Evolutionary conservation across 2,888 invertebrate genomes (phyloP), one percentile per base, ranked within the genome.

Genomic region (Mesoligia furuncula): DNA sequence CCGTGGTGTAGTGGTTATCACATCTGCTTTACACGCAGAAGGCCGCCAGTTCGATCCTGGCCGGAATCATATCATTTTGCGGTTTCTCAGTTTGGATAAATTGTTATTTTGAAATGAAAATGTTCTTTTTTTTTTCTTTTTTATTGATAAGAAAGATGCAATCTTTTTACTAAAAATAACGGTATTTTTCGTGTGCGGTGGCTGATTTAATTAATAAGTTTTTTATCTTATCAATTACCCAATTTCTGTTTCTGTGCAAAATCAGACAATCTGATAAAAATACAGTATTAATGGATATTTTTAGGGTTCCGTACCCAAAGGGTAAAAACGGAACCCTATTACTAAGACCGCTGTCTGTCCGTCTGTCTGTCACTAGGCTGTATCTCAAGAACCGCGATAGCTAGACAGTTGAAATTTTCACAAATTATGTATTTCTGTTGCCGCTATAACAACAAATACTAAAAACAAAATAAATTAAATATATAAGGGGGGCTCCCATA

Each of bases 1-100:
- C 97, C 98, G 98, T 98, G 98, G 98, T 98, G 98, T 98, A 98
- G 98, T 98, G 98, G 98, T 98, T 98, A 98, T 98, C 98, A 98
- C 98, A 98, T 98, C 98, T 98, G 98, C 98, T 98, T 98, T 95
- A 95, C 95, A 95, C 95, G 95, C 95, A 95, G 95, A 95, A 95
- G 95, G 95, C 93, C 95, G 95, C 95, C 95, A 95, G 95, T 95
- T 95, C 95, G 95, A 95, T 95, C 95, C 95, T 95, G 95, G 95
- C 95, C 95, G 95, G 95, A 95, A 95, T 95, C 95, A 95, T 88
- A 91, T 81, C 67, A 92, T 93, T 94, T 93, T 90, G 85, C 27
- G 65, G 76, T 78, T 83, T 77, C 71, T 31, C 15, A 0, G 36
- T 62, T 68, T 61, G 2, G 0, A 24, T 8, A 17, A 17, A 0